Conservation (phyloP, 2,797 vertebrate species). For the Sandelia bainsii region DNA sequence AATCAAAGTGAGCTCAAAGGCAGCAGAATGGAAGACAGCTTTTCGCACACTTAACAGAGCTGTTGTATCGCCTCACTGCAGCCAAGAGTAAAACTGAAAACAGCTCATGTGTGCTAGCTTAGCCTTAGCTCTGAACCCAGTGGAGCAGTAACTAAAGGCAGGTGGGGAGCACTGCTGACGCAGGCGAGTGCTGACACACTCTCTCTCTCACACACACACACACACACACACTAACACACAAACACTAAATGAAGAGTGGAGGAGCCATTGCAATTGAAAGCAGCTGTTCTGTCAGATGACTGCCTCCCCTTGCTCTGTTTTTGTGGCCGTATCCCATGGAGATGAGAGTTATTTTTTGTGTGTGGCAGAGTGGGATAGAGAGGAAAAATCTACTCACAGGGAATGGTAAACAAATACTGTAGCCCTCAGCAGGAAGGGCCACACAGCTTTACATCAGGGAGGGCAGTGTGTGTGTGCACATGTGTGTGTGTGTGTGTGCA, state of each 20-base stretch:
- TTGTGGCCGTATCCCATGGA: constrained; percentile 82
- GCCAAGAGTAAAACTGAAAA: constrained; percentile 44
- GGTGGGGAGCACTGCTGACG: constrained; percentile 77
- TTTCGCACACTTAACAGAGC: constrained; percentile 36
- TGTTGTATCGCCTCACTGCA: constrained; percentile 22
- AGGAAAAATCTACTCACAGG: constrained; percentile 86
- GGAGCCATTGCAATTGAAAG: constrained; percentile 83
- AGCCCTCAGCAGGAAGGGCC: constrained; percentile 73
- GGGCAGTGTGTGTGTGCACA: constrained; percentile 3
- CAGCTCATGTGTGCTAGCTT: constrained; percentile 56
- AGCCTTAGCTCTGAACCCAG: constrained; percentile 62
- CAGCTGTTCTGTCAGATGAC: constrained; percentile 85
- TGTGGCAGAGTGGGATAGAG: constrained; percentile 76
- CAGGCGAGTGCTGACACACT: constrained; percentile 54
- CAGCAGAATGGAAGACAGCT: constrained; percentile 21
- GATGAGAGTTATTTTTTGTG: constrained; percentile 80
- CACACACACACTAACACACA: constrained; percentile 27
- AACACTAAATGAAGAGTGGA: constrained; percentile 46
- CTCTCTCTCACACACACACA: constrained; percentile 27
- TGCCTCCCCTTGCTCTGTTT: constrained; percentile 78
- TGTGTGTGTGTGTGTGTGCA: constrained; percentile 5
- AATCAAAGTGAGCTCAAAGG: constrained; percentile 34
- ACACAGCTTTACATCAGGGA: constrained; percentile 71
- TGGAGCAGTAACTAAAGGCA: constrained; percentile 73
- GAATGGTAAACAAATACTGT: constrained; percentile 82